phyloP scores from a whole-genome alignment of 2,113 vertebrate species.

The Formicarius rufipectus region DNA sequence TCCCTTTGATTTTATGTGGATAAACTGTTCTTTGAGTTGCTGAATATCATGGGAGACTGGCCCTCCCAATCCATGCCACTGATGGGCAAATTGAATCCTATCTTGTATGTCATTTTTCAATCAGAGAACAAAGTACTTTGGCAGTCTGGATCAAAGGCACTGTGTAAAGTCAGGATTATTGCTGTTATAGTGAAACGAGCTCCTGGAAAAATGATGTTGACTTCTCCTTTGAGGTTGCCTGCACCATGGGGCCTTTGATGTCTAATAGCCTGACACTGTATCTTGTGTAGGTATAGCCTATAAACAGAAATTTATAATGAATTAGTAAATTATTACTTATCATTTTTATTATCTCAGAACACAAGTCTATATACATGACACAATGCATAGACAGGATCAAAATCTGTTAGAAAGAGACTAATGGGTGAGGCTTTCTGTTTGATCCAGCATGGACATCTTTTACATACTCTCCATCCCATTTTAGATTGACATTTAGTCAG shows the following conservation, averaged over 20 bases:
- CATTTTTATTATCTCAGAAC: not conserved
- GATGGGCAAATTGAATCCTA: not conserved
- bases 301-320: not conserved
- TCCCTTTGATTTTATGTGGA: not conserved
- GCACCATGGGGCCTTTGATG: not conserved
- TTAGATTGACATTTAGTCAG: not conserved
- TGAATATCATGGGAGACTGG: not conserved
- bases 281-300: not conserved
- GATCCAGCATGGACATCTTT: not conserved
- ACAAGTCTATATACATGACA: not conserved
- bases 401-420: not conserved
- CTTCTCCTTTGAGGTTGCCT: slow-evolving; percentile 4
- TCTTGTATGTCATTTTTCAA: not conserved
- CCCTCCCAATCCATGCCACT: not conserved
- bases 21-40: not conserved
- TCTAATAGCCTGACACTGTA: not conserved
- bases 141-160: slow-evolving; percentile 15
- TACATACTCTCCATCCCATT: not conserved
- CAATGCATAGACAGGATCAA: not conserved
- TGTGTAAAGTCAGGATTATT: slow-evolving; percentile 15
- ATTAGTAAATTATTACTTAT: not conserved
- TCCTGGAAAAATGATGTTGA: slow-evolving; percentile 18
- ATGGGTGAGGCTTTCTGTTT: not conserved
- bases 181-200: not conserved
- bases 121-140: slow-evolving; percentile 3